phyloP scores from a whole-genome alignment of 1,140 invertebrate species.

The Spodoptera frugiperda region DNA sequence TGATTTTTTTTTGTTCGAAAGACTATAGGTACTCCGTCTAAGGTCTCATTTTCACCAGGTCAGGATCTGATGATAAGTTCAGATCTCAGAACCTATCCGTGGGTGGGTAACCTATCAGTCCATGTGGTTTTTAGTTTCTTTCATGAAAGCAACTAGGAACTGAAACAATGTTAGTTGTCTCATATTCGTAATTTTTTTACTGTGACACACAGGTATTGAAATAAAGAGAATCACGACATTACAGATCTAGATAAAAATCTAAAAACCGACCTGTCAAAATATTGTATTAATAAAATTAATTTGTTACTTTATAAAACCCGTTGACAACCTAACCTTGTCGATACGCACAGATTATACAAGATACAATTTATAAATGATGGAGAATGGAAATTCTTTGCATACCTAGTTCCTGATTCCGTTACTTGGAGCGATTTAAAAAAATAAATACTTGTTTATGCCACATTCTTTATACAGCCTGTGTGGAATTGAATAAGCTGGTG shows the following conservation, averaged over 20 bases:
- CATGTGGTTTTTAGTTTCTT: no score
- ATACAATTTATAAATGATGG: constrained; percentile 57
- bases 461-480: constrained; percentile 1
- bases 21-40: no score
- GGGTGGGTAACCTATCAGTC: no score
- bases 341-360: constrained; percentile 56
- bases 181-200: no score
- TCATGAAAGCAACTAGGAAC: no score
- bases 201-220: no score
- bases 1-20: no score
- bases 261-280: constrained; percentile 39
- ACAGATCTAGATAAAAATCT: not conserved
- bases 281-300: constrained; percentile 45
- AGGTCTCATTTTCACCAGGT: no score
- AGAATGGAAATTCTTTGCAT: constrained; percentile 72
- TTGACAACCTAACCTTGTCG: constrained; percentile 60
- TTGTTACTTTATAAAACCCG: constrained; percentile 18
- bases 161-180: no score
- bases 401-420: constrained; percentile 50
- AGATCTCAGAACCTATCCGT: no score
- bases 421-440: constrained; percentile 32
- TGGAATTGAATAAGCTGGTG: not conserved
- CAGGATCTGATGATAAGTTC: no score
- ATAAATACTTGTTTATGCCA: constrained; percentile 38
- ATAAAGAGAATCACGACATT: no score